Evolutionary conservation across 2,113 vertebrate genomes (phyloP).

Genomic region (Siphamia tubifer): DNA sequence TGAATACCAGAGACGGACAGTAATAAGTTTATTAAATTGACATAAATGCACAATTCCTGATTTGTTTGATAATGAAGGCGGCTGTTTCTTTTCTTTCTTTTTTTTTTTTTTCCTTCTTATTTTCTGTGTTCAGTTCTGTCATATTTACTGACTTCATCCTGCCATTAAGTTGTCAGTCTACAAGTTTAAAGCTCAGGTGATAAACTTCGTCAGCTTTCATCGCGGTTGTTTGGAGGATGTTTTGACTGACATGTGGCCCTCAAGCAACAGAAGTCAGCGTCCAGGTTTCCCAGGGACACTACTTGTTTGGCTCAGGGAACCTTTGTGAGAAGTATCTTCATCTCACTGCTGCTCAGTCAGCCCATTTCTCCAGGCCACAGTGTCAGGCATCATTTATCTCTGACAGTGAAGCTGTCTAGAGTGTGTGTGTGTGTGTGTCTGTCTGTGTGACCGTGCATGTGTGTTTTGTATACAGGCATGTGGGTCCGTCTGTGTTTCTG

Average conservation of each 20-base stretch:
- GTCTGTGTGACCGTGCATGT: neutral
- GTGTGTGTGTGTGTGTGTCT: constrained; percentile 38
- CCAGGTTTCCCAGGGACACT: constrained; percentile 70
- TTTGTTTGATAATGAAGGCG: constrained; percentile 43
- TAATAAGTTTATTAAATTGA: constrained; percentile 38
- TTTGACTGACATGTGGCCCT: constrained; percentile 76
- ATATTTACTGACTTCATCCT: constrained; percentile 27
- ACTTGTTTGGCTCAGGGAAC: constrained; percentile 72
- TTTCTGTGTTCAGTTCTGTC: neutral
- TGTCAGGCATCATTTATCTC: constrained; percentile 75
- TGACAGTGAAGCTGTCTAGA: constrained; percentile 62
- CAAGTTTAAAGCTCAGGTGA: constrained; percentile 63
- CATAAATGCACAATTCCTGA: constrained; percentile 40
- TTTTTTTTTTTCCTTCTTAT: neutral
- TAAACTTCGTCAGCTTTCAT: constrained; percentile 65
- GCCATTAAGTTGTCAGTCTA: constrained; percentile 70
- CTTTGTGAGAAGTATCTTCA: constrained; percentile 77
- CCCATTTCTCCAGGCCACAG: constrained; percentile 66
- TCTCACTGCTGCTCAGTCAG: constrained; percentile 63
- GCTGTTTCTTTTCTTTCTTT: neutral
- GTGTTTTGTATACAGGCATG: constrained; percentile 22
- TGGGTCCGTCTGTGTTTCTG: constrained; percentile 11
- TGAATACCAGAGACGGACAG: constrained; percentile 36
- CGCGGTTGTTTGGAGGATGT: constrained; percentile 66
- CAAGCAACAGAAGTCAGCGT: constrained; percentile 59